Percentiles rank a stretch among this genome's conserved stretches.
Conservation (phyloP, 2,797 vertebrate species). For the Martes flavigula region DNA sequence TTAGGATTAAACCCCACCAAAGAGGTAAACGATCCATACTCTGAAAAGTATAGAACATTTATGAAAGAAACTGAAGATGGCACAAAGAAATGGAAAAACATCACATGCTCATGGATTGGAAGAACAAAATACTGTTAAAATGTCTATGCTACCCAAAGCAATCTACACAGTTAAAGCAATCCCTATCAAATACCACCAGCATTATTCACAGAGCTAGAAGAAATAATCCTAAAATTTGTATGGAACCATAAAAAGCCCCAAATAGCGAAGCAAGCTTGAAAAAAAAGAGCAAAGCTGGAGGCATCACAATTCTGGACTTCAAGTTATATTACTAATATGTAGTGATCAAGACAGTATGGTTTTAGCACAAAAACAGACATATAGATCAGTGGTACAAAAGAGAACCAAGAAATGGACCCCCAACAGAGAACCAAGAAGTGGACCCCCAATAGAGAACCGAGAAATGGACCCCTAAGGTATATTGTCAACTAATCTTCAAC, state of each 20-base stretch:
- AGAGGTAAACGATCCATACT: background rate
- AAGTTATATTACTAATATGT: background rate
- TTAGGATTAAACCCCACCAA: background rate
- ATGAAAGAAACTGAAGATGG: background rate
- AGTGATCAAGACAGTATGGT: background rate
- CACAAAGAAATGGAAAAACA: no score
- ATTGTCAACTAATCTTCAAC: background rate
- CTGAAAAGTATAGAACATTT: background rate
- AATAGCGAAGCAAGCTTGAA: background rate
- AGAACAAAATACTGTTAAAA: no score
- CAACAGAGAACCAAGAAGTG: background rate
- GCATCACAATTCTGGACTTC: background rate
- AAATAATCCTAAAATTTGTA: background rate
- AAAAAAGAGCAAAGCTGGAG: background rate
- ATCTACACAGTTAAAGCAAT: no score
- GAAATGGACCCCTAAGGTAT: background rate
- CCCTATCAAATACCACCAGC: no score
- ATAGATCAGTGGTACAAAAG: background rate
- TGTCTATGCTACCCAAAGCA: no score
- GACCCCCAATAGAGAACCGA: background rate
- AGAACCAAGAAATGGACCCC: no score
- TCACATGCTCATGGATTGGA: no score
- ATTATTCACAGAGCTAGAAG: background rate
- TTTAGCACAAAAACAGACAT: background rate
- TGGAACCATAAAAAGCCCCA: background rate